phyloP scores from a whole-genome alignment of 1,140 invertebrate genomes.

The Metaphire vulgaris region DNA sequence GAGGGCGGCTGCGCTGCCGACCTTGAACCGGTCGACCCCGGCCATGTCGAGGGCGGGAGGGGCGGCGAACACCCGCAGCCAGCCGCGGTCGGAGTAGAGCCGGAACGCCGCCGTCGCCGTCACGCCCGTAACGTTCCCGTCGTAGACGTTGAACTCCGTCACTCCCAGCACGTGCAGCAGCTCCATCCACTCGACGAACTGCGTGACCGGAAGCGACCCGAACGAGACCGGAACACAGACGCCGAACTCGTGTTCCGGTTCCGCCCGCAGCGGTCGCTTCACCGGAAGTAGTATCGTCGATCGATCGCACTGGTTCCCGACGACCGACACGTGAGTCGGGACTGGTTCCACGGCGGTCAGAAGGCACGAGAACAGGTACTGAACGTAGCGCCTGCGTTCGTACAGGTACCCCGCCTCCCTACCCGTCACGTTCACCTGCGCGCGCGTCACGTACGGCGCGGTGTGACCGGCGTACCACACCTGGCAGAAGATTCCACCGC shows the following conservation, averaged over 20 bases:
- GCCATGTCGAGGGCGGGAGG: not conserved
- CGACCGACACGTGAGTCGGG: not conserved
- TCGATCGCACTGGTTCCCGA: not conserved
- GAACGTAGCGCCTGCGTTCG: not conserved
- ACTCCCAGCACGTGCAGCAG: conserved; percentile 5
- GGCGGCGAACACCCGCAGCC: not conserved
- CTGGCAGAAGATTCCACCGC: conserved; percentile 5
- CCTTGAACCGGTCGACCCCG: not conserved
- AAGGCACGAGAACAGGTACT: not conserved
- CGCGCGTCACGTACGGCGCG: not conserved
- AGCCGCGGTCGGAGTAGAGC: not conserved
- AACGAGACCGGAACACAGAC: conserved; percentile 6
- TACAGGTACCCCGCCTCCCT: not conserved
- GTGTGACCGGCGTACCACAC: conserved; percentile 6
- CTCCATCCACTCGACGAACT: conserved; percentile 20
- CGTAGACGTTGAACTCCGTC: conserved; percentile 18
- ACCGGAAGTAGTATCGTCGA: not conserved
- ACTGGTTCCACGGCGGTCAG: not conserved
- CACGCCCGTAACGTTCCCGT: not conserved
- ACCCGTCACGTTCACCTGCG: not conserved
- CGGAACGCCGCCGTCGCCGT: not conserved
- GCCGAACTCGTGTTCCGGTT: not conserved
- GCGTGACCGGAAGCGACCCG: not conserved
- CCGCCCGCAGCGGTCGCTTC: not conserved
- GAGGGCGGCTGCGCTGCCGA: conserved; percentile 51